phyloP scores from a whole-genome alignment of 2,888 invertebrate species.

The Lithophane leautieri region DNA sequence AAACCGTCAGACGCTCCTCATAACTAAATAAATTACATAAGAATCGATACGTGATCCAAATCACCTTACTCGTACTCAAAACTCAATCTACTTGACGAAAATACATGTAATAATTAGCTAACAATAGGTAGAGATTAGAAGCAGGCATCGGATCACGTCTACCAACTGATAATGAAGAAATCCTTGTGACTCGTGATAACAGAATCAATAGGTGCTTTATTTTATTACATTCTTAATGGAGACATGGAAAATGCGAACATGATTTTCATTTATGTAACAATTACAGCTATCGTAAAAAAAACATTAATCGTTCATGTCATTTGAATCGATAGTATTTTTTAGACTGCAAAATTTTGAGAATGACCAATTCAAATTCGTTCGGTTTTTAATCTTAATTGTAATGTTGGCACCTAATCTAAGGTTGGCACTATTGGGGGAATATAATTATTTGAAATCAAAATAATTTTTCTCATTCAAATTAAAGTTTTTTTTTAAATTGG shows the following conservation, averaged over 20 bases:
- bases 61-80: conserved; percentile 39
- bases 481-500: not conserved
- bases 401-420: not conserved
- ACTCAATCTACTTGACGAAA: conserved; percentile 56
- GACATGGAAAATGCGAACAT: conserved; percentile 51
- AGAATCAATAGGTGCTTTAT: conserved; percentile 71
- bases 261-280: conserved; percentile 35
- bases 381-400: not conserved
- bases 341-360: conserved; percentile 15
- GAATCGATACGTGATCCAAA: conserved; percentile 48
- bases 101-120: conserved; percentile 62
- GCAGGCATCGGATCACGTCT: conserved; percentile 77
- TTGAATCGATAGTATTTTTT: not conserved
- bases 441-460: conserved; percentile 11
- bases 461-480: not conserved
- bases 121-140: conserved; percentile 66
- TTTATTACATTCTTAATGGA: conserved; percentile 66
- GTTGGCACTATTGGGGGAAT: not conserved
- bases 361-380: not conserved
- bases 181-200: conserved; percentile 74
- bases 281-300: conserved; percentile 10
- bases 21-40: conserved; percentile 39
- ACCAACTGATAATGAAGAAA: conserved; percentile 76
- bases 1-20: not conserved
- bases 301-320: not conserved